Evolutionary conservation across 1,140 invertebrate species (phyloP).

Genomic region (Rhopalosiphum padi): DNA sequence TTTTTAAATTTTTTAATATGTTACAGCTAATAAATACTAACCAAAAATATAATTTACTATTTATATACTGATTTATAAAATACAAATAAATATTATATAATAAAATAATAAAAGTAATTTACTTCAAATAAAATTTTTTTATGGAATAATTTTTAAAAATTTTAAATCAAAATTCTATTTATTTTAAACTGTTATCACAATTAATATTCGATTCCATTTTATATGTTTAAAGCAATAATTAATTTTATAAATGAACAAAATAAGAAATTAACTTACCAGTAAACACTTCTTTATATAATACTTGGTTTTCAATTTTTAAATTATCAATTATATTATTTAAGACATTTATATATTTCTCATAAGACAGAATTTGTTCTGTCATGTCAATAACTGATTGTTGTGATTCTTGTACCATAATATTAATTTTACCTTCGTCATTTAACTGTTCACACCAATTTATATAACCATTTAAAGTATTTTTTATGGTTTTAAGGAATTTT

Average conservation of each 20-base stretch:
- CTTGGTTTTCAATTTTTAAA: constrained; percentile 6
- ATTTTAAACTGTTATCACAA: too few species aligned
- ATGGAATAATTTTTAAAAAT: too few species aligned
- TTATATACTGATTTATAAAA: too few species aligned
- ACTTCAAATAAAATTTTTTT: too few species aligned
- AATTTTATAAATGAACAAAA: neutral
- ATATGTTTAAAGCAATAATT: neutral
- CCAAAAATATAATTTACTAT: too few species aligned
- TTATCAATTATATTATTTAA: constrained; percentile 2
- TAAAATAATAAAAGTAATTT: too few species aligned
- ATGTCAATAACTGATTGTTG: constrained; percentile 24
- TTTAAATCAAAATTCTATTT: too few species aligned
- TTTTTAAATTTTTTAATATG: too few species aligned
- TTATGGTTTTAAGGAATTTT: neutral
- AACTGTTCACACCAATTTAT: constrained; percentile 37
- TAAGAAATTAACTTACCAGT: constrained; percentile 10
- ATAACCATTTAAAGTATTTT: constrained; percentile 21
- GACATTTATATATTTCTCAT: neutral
- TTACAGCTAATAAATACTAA: too few species aligned
- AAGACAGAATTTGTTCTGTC: neutral
- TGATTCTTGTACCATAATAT: neutral
- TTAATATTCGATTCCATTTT: too few species aligned
- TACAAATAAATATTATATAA: too few species aligned
- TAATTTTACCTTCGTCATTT: neutral
- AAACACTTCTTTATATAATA: constrained; percentile 23